Percentiles rank a stretch among this genome's conserved stretches.
These are phyloP conservation scores for Bilobella aurantiaca DNA, from an alignment of 1,140 invertebrate species.

Conservation along the genomic window DNA sequence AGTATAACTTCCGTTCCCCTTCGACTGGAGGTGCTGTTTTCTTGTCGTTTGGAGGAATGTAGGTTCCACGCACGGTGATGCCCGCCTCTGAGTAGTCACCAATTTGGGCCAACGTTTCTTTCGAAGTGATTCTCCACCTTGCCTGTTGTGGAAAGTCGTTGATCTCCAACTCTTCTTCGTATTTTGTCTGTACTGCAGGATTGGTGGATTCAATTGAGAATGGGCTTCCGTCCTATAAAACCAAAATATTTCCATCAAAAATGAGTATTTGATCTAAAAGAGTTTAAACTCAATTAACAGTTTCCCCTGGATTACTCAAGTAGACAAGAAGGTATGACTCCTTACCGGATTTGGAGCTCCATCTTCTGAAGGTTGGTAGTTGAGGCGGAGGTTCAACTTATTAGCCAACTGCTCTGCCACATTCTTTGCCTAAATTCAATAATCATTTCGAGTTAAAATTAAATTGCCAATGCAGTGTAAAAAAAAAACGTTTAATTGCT, in stretches of 20 bases:
- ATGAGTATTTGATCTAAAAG: constrained; percentile 4
- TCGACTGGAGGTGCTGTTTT: constrained; percentile 73
- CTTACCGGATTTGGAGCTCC: constrained; percentile 42
- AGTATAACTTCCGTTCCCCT: constrained; percentile 90
- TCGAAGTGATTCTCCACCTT: constrained; percentile 93
- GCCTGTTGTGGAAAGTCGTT: constrained; percentile 99
- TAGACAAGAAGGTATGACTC: too few relatives aligned
- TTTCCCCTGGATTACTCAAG: too few relatives aligned
- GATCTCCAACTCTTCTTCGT: constrained; percentile 98
- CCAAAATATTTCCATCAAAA: constrained; percentile 37
- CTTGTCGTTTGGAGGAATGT: constrained; percentile 54
- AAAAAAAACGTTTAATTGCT: constrained; percentile 15
- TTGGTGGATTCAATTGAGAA: constrained; percentile 34
- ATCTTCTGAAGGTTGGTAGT: constrained; percentile 85
- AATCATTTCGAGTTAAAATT: constrained; percentile 4
- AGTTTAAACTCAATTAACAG: too few relatives aligned
- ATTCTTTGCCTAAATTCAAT: constrained; percentile 60
- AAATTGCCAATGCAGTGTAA: constrained; percentile 3
- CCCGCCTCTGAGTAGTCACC: constrained; percentile 98
- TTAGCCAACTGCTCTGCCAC: constrained; percentile 88
- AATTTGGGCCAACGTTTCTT: constrained; percentile 95
- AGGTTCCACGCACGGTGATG: constrained; percentile 95
- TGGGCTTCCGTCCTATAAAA: constrained; percentile 36
- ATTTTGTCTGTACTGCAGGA: constrained; percentile 51
- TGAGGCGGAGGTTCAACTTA: constrained; percentile 90